Percentiles rank a stretch among this genome's conserved stretches.
Evolutionary conservation across 2,888 invertebrate genomes (phyloP).

Genomic region (Pyralis farinalis): DNA sequence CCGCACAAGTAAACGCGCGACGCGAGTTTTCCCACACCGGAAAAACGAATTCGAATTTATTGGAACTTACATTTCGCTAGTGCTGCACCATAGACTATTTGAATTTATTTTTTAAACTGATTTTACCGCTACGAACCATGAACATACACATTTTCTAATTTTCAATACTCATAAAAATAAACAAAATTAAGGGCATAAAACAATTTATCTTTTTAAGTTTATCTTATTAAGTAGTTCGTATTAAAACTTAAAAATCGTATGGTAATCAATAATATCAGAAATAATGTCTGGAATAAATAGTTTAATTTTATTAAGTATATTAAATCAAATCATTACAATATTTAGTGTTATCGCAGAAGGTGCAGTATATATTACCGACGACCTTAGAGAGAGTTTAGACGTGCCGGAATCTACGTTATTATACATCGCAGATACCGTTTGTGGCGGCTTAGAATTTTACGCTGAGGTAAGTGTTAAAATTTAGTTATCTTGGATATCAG

Average conservation of each 20-base stretch:
- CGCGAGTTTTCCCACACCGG: constrained; percentile 15
- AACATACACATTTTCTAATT: too few species aligned
- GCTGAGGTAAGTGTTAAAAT: background rate
- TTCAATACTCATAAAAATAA: too few species aligned
- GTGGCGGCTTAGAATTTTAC: background rate
- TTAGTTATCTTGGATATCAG: too few species aligned
- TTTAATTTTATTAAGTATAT: background rate
- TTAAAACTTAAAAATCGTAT: background rate
- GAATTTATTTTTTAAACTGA: too few species aligned
- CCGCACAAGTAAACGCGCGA: constrained; percentile 13
- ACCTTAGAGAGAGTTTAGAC: background rate
- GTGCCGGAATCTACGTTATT: background rate
- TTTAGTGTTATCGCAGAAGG: background rate
- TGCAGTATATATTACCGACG: background rate
- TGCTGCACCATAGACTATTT: too few species aligned
- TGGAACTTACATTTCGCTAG: too few species aligned
- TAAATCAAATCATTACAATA: background rate
- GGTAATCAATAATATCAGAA: background rate
- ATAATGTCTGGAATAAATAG: background rate
- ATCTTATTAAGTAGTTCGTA: too few species aligned
- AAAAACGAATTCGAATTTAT: constrained; percentile 6
- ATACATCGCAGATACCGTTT: background rate
- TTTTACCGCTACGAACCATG: too few species aligned
- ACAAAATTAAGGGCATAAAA: too few species aligned
- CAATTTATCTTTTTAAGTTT: too few species aligned